Base-by-base conservation (phyloP, 92 coral and sea anemone species). In the Micromussa lordhowensis region DNA sequence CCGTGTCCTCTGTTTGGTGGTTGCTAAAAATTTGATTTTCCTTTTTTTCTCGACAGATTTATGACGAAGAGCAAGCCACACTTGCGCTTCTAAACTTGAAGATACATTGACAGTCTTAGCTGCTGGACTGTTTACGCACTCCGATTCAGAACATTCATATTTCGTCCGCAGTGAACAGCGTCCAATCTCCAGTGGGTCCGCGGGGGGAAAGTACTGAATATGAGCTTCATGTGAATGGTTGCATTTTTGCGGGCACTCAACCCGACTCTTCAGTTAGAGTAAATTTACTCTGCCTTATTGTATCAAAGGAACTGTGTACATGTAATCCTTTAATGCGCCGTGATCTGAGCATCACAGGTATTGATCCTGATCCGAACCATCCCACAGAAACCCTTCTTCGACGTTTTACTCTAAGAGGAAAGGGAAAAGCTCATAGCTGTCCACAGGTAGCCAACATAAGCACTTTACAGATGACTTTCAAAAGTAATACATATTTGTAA, bases 1-100 rank as follows among this genome's bases (percentile, higher is more conserved):
- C 8, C 51, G 10, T 44, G 51, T 59, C 66, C 7, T 58, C 24
- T 5, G 66, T 18, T 9, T 5, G 12, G 28, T 19, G 3, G 6
- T 1, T 19, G 7, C 64, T 58, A 58, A 63, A 63, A 63, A 26
- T 53, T 30, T 15, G 35, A 24, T 79, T 55, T 21, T 22, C 10
- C 14, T 31, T 31, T 18, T 68, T 31, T 36, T 53, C 17, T 83
- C 85, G 57, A 29, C 85, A 95, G 99, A 85, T 96, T 96, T 81
- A 94, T 96, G 93, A 81, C 93, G 21, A 96, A 96, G 85, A 79
- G 88, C 32, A 96, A 96, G 78, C 96, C 99, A 22, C 90, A 91
- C 16, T 87, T 96, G 72, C 94, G 99, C 77, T 94, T 80, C 91
- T 96, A 77, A 78, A 78, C 82, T 35, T 53, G 35, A 13, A 8